Evolutionary conservation across 2,888 invertebrate species (phyloP), one percentile per base, ranked within the genome.

Genomic region (Eulithis prunata): DNA sequence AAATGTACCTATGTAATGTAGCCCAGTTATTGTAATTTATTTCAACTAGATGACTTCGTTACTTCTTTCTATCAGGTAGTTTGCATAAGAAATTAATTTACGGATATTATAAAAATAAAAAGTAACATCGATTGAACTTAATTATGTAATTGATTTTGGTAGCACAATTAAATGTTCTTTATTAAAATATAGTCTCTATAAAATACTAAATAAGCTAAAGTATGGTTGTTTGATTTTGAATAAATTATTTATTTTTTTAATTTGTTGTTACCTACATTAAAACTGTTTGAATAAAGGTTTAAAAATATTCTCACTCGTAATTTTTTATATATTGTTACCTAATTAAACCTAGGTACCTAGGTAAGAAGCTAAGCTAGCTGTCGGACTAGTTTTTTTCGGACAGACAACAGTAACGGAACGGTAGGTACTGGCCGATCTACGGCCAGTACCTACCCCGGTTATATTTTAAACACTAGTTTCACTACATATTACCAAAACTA

Each of bases 211-310:
- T 47, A 14, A 6, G 14, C 21, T 47, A 21, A n/a, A 47, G 21
- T 21, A 21, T 1, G 14, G 14, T 14, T 21, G n/a, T n/a, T n/a
- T n/a, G 21, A 21, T 14, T 14, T 47, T 3, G n/a, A 47, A 47
- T 14, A 47, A 47, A 47, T 47, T 47, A 45, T 21, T 21, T 8
- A 14, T 14, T 7, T 47, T 13, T 49, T 3, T 47, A 47, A 13
- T 47, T 47, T 14, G 41, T 14, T 14, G 47, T 47, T 14, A 5
- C 12, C 8, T 47, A n/a, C 1, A 49, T 49, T 21, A 21, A 21
- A 10, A 49, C 21, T 49, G 49, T 49, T 49, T 49, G 47, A 49
- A 49, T 49, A 49, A 49, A 49, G 10, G 3, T 49, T 49, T 21
- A 47, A 47, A 47, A 49, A 10, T 21, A 11, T 21, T 21, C 21